A percentile compares a stretch with the other conserved stretches of the same genome.
These are phyloP conservation scores for Lycia hirtaria DNA, from an alignment of 2,888 invertebrate species.

Conservation along the genomic window DNA sequence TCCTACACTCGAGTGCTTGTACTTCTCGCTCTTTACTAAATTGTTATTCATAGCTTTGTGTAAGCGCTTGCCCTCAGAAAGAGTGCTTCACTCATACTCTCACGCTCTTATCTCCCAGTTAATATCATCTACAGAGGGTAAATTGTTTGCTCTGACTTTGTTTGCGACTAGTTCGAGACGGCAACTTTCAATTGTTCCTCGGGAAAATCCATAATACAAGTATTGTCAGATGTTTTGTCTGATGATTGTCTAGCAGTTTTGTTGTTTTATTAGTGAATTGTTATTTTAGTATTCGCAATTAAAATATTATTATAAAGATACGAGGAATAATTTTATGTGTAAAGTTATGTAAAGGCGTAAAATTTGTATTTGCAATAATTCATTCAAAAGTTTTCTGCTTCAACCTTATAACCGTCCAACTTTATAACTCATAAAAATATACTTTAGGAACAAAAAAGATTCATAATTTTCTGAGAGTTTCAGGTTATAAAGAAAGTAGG, in stretches of 20 bases:
- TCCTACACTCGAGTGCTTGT: constrained; percentile 80
- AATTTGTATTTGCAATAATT: constrained; percentile 42
- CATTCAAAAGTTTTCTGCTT: constrained; percentile 52
- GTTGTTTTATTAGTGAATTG: background rate
- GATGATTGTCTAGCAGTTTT: constrained; percentile 2
- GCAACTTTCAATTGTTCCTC: constrained; percentile 45
- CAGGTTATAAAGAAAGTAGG: constrained; percentile 34
- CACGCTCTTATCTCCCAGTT: constrained; percentile 56
- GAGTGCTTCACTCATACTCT: constrained; percentile 76
- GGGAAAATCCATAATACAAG: constrained; percentile 25
- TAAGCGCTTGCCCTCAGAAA: constrained; percentile 73
- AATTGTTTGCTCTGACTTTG: constrained; percentile 68
- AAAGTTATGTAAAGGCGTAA: background rate
- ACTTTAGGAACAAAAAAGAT: constrained; percentile 38
- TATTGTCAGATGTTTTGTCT: constrained; percentile 20
- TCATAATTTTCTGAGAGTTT: constrained; percentile 30
- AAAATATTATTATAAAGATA: too few species aligned
- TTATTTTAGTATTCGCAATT: background rate
- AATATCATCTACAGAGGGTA: constrained; percentile 71
- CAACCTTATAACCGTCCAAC: constrained; percentile 48
- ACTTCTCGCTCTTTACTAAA: constrained; percentile 80
- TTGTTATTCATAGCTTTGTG: constrained; percentile 84
- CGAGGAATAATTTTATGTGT: too few species aligned
- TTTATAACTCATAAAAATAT: constrained; percentile 56
- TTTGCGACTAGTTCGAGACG: constrained; percentile 58